Evolutionary conservation across 1,140 invertebrate genomes (phyloP).

Genomic region (Ridgeia piscesae): DNA sequence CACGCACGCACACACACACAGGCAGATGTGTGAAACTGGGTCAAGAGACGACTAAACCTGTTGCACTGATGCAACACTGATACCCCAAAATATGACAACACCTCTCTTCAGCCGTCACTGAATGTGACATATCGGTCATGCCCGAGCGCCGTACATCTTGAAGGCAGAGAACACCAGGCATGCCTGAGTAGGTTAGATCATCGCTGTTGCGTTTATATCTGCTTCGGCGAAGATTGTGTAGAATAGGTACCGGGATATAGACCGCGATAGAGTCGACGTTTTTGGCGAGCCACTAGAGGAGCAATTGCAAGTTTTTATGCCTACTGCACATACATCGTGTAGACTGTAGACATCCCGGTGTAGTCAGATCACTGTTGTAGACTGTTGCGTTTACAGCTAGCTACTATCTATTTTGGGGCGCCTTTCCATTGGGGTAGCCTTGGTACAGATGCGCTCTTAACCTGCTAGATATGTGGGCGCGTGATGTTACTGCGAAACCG

Average conservation of each 20-base stretch:
- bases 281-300: no score
- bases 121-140: neutral
- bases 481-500: neutral
- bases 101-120: neutral
- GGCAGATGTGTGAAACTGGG: neutral
- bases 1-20: neutral
- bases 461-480: neutral
- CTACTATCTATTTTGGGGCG: neutral
- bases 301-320: no score
- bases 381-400: neutral
- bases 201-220: no score
- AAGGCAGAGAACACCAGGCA: no score
- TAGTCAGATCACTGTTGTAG: no score
- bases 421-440: neutral
- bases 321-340: no score
- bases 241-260: no score
- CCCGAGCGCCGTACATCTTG: neutral
- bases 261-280: no score
- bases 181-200: neutral
- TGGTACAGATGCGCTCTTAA: neutral
- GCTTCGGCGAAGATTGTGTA: no score
- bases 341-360: no score
- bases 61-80: neutral
- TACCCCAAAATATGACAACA: neutral
- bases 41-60: neutral